phyloP scores from a whole-genome alignment of 1,140 invertebrate species.

The Pomacea maculata region DNA sequence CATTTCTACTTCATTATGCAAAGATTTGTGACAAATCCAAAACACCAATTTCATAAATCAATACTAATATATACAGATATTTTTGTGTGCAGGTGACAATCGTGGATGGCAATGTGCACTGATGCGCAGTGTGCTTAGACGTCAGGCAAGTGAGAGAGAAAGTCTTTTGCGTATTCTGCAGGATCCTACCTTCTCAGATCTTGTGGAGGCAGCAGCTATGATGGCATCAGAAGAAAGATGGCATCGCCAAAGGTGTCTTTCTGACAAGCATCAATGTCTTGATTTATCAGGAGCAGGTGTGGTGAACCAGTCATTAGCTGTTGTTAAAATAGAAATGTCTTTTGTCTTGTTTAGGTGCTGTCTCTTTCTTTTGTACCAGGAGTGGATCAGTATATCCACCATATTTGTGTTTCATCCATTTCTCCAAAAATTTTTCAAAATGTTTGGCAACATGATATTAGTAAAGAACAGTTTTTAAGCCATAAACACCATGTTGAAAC shows the following conservation, averaged over 20 bases:
- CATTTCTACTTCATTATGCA: too few species aligned
- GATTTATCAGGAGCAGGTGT: slow-evolving; percentile 44
- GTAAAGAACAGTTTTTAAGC: too few species aligned
- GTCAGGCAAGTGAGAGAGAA: slow-evolving; percentile 55
- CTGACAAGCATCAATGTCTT: slow-evolving; percentile 43
- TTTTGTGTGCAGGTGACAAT: slow-evolving; percentile 41
- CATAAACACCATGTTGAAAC: too few species aligned
- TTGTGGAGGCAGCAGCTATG: slow-evolving; percentile 52
- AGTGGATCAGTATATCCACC: too few species aligned
- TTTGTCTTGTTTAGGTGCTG: too few species aligned
- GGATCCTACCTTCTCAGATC: slow-evolving; percentile 49
- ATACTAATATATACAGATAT: too few species aligned
- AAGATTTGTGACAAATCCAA: too few species aligned
- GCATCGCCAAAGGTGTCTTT: slow-evolving; percentile 47
- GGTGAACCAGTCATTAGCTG: background rate
- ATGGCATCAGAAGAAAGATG: slow-evolving; percentile 47
- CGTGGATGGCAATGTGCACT: slow-evolving; percentile 43
- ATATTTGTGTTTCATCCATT: too few species aligned
- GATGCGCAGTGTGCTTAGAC: slow-evolving; percentile 43
- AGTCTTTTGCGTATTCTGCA: slow-evolving; percentile 47
- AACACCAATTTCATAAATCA: too few species aligned
- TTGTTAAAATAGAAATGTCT: background rate
- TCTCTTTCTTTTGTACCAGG: too few species aligned
- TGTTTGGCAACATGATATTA: too few species aligned
- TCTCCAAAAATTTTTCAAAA: too few species aligned